Evolutionary conservation across 2,888 invertebrate species (phyloP), one percentile per base, ranked within the genome.

Genomic region (Saturnia pavonia): DNA sequence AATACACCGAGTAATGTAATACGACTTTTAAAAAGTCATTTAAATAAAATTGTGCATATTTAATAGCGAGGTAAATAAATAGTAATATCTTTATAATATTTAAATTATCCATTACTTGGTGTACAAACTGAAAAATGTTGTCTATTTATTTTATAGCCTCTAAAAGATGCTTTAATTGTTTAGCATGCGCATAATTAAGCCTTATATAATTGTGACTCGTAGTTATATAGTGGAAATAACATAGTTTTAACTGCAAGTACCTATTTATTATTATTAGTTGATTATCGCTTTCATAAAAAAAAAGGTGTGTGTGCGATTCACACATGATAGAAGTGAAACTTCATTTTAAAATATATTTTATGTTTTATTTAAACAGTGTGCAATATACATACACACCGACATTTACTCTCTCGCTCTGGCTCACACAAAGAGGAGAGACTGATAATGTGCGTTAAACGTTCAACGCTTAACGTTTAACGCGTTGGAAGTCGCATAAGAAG

Each of bases 161-260:
- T 60, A 60, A 27, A 51, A 51, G 48, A 63, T 65, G 22, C 66
- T 63, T 69, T 69, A 51, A 42, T 45, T 71, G 66, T 54, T n/a
- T 40, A 69, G 71, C 71, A 71, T 71, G 71, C 71, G 57, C 22
- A 60, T 60, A 69, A 43, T 51, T 27, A 12, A 69, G 43, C 57
- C 66, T 54, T 54, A 70, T 19, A 67, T 67, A 25, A 22, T 19
- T 12, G 48, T 42, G 11, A 51, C 16, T 40, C n/a, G 6, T 43
- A 66, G 4, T 51, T 54, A 25, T 54, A 60, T 60, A 60, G 57
- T 60, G 57, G 19, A 14, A 60, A 25, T 60, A 60, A 60, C 27
- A 27, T 60, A 60, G 25, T 25, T 60, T 14, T 27, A 54, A 54
- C 54, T 54, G 2, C 22, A n/a, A 22, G 9, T 54, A 34, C 34